Evolutionary conservation across 2,113 vertebrate genomes (phyloP).

Genomic region (Austrofundulus limnaeus): DNA sequence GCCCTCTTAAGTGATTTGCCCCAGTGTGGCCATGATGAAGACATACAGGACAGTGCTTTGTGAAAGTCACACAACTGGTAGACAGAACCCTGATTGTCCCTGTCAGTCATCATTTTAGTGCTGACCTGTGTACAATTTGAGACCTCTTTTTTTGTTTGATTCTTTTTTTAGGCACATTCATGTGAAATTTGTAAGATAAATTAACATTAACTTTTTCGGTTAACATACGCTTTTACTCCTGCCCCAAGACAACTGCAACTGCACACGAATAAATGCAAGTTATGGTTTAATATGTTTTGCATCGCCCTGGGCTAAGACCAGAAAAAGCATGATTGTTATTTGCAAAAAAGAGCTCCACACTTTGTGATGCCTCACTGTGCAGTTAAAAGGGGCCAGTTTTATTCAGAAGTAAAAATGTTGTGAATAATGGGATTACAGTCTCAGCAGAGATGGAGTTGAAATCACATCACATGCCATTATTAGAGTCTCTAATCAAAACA

Average conservation of each 20-base stretch:
- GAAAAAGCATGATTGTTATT: constrained; percentile 33
- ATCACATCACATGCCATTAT: constrained; percentile 54
- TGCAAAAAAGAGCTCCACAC: constrained; percentile 43
- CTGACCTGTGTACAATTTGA: constrained; percentile 36
- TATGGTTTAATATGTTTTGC: neutral
- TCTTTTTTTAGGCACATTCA: neutral
- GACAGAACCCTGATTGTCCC: constrained; percentile 44
- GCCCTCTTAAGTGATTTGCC: constrained; percentile 41
- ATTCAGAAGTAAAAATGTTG: constrained; percentile 53
- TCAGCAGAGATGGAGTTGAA: constrained; percentile 46
- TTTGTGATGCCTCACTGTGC: constrained; percentile 34
- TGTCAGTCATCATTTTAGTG: constrained; percentile 49
- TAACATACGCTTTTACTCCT: neutral
- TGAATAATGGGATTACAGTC: constrained; percentile 66
- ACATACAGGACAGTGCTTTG: constrained; percentile 27
- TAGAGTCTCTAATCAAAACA: constrained; percentile 29
- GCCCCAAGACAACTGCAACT: neutral
- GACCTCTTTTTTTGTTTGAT: constrained; percentile 1
- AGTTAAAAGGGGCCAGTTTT: constrained; percentile 45
- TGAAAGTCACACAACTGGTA: constrained; percentile 31
- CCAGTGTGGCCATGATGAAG: constrained; percentile 44
- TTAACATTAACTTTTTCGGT: no score
- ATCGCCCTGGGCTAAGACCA: neutral
- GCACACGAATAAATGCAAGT: constrained; percentile 5
- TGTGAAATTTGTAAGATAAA: neutral